These are phyloP conservation scores for Pseudolycoriella hygida DNA, from an alignment of 2,888 invertebrate genomes.

Conservation along the genomic window DNA sequence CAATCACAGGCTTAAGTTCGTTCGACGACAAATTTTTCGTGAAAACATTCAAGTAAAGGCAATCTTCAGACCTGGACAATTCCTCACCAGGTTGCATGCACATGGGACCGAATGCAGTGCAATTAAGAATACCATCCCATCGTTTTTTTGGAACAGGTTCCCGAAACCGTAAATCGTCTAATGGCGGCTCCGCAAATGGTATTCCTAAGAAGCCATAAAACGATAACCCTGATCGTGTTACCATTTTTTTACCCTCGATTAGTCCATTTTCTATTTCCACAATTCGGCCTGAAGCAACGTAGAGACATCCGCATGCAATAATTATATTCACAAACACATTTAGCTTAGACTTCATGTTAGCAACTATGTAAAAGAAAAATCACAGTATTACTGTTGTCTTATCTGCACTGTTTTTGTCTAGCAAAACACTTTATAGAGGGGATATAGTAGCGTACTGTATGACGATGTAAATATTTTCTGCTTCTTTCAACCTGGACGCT, in stretches of 20 bases:
- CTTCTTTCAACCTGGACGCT: too few relatives aligned
- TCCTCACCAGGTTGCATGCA: not conserved
- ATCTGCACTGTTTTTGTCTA: too few relatives aligned
- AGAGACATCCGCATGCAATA: too few relatives aligned
- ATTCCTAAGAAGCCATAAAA: not conserved
- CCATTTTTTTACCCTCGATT: not conserved
- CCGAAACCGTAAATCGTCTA: not conserved
- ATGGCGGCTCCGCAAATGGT: not conserved
- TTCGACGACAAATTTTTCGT: conserved; percentile 24
- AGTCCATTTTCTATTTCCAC: not conserved
- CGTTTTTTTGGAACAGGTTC: not conserved
- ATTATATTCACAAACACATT: too few relatives aligned
- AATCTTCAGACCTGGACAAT: conserved; percentile 31
- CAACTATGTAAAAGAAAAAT: too few relatives aligned
- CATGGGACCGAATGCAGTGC: not conserved
- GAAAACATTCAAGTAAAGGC: conserved; percentile 39
- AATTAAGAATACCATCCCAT: not conserved
- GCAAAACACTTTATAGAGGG: too few relatives aligned
- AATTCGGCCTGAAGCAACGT: not conserved
- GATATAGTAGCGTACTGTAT: too few relatives aligned
- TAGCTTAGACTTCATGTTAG: too few relatives aligned
- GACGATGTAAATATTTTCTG: too few relatives aligned
- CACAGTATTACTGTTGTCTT: too few relatives aligned
- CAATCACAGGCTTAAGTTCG: conserved; percentile 32
- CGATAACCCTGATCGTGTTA: not conserved